A percentile compares a stretch with the other conserved stretches of the same genome.
Evolutionary conservation across 2,797 vertebrate genomes (phyloP).

Genomic region (Catharus ustulatus): DNA sequence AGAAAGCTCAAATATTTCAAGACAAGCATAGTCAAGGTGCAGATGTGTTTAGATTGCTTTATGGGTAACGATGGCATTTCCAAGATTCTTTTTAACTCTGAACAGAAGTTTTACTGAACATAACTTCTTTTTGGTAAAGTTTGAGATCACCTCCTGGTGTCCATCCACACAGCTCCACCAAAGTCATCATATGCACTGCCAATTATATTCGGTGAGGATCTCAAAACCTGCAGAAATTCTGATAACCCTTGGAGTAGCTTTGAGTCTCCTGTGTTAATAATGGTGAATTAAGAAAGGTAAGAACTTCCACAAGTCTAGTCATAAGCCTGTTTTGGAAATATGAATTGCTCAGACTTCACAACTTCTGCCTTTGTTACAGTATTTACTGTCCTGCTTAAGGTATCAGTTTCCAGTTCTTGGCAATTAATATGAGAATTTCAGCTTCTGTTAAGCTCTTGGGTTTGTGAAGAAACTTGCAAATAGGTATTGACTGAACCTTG

Average conservation of each 20-base stretch:
- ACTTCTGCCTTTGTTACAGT: background rate
- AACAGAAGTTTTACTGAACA: background rate
- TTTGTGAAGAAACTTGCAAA: background rate
- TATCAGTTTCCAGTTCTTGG: background rate
- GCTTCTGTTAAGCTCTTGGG: background rate
- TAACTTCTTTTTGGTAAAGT: background rate
- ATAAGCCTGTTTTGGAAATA: background rate
- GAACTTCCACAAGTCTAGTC: background rate
- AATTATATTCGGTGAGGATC: background rate
- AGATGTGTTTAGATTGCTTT: background rate
- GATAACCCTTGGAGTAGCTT: background rate
- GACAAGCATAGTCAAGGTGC: background rate
- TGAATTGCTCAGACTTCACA: background rate
- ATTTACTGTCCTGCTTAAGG: background rate
- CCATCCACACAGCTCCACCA: background rate
- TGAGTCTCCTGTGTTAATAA: background rate
- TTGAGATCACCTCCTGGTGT: background rate
- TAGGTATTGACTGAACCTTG: background rate
- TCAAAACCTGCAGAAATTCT: background rate
- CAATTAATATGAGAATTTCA: background rate
- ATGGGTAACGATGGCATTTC: background rate
- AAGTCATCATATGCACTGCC: background rate
- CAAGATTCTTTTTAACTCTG: background rate
- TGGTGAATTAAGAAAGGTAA: background rate
- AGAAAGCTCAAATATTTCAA: background rate